A percentile compares a stretch with the other conserved stretches of the same genome.
Conservation (phyloP, 2,888 invertebrate genomes). For the Leptothorax acervorum region DNA sequence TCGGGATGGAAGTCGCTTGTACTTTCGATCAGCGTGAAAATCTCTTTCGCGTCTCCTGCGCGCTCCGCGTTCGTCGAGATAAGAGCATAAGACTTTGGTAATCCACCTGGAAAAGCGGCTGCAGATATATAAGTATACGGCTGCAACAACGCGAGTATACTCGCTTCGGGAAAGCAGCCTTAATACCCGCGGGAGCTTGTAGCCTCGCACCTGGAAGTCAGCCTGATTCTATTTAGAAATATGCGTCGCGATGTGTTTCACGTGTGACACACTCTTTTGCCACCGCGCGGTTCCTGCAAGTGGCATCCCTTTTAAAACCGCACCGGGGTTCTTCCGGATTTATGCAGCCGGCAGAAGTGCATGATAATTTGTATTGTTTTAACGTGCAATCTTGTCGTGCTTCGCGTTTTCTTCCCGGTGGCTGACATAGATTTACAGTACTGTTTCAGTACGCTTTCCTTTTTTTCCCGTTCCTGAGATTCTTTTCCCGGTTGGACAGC, state of each 20-base stretch:
- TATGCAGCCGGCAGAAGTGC: conserved; percentile 28
- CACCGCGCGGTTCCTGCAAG: background rate
- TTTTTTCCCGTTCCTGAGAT: conserved; percentile 2
- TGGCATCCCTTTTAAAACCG: conserved; percentile 15
- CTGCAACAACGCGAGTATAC: conserved; percentile 34
- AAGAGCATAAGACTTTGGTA: conserved; percentile 58
- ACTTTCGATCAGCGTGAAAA: conserved; percentile 57
- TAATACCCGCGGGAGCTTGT: conserved; percentile 53
- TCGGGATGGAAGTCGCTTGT: conserved; percentile 47
- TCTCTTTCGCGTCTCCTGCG: conserved; percentile 50
- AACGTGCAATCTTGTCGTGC: conserved; percentile 35
- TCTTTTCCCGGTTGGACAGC: conserved; percentile 35
- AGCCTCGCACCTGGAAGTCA: conserved; percentile 48
- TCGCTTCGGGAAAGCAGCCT: conserved; percentile 35
- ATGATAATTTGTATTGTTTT: conserved; percentile 53
- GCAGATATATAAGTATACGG: conserved; percentile 31
- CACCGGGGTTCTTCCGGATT: background rate
- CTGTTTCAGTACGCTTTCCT: conserved; percentile 23
- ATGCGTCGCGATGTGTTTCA: conserved; percentile 51
- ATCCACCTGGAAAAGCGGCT: conserved; percentile 56
- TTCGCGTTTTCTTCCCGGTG: conserved; percentile 24
- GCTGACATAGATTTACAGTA: conserved; percentile 41
- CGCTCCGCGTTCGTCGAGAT: conserved; percentile 47
- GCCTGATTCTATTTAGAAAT: conserved; percentile 60
- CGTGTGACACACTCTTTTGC: conserved; percentile 33